These are phyloP conservation scores for Quadriops clusia DNA, from an alignment of 2,888 invertebrate genomes.

Conservation along the genomic window DNA sequence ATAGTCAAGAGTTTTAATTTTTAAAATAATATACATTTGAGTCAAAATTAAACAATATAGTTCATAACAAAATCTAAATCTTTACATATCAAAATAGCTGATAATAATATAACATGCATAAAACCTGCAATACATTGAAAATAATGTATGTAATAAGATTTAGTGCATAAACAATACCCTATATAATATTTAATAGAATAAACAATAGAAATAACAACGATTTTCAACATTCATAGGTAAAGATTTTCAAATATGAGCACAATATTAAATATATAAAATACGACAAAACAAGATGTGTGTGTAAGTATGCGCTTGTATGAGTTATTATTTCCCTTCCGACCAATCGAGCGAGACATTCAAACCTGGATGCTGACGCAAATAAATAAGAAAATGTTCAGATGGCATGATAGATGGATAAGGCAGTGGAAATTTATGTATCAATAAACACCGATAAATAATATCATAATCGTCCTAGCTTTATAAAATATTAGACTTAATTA, in stretches of 20 bases:
- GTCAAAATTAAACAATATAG: slow-evolving; percentile 31
- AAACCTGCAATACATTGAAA: slow-evolving; percentile 21
- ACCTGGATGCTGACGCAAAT: too few relatives aligned
- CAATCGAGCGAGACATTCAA: too few relatives aligned
- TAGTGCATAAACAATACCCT: slow-evolving; percentile 31
- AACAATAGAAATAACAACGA: slow-evolving; percentile 36
- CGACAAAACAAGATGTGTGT: slow-evolving; percentile 7
- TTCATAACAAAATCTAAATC: slow-evolving; percentile 31
- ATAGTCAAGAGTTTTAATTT: slow-evolving; percentile 20
- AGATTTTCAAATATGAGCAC: slow-evolving; percentile 23
- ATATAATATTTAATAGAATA: slow-evolving; percentile 36
- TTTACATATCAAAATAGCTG: slow-evolving; percentile 32
- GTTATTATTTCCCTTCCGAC: too few relatives aligned
- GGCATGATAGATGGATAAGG: slow-evolving; percentile 29
- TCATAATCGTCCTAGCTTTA: slow-evolving; percentile 26
- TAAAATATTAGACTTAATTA: slow-evolving; percentile 25
- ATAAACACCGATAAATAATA: slow-evolving; percentile 27
- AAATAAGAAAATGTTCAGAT: slow-evolving; percentile 18
- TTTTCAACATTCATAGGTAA: slow-evolving; percentile 29
- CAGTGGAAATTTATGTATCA: slow-evolving; percentile 26
- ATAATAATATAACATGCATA: slow-evolving; percentile 27
- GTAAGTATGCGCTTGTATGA: too few relatives aligned
- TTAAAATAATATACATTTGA: slow-evolving; percentile 29
- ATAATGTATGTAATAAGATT: slow-evolving; percentile 16
- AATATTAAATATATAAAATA: slow-evolving; percentile 10